These are phyloP conservation scores for Acrobasis repandana DNA, from an alignment of 2,888 invertebrate genomes.

Conservation along the genomic window DNA sequence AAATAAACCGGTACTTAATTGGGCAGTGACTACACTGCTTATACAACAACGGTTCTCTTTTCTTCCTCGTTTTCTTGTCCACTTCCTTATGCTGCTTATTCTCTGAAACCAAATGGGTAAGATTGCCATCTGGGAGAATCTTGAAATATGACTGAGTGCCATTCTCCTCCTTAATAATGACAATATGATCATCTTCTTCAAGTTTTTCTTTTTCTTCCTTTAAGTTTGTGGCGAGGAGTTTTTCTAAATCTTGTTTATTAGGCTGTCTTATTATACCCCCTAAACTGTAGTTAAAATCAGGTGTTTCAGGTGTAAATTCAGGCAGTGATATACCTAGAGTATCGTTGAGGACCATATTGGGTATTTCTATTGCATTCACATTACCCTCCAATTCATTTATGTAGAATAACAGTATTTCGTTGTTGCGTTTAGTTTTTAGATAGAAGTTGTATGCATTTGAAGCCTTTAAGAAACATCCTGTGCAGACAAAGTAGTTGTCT, in stretches of 20 bases:
- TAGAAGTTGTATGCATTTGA: conserved; percentile 64
- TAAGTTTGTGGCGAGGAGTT: conserved; percentile 12
- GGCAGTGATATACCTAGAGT: conserved; percentile 59
- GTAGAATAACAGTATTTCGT: conserved; percentile 58
- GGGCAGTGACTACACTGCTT: conserved; percentile 61
- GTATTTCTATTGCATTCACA: conserved; percentile 42
- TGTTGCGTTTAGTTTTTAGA: conserved; percentile 47
- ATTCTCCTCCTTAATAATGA: conserved; percentile 52
- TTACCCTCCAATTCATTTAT: conserved; percentile 49
- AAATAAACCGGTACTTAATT: conserved; percentile 62
- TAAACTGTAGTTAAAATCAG: conserved; percentile 48
- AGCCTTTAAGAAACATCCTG: conserved; percentile 58
- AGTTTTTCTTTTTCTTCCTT: conserved; percentile 29
- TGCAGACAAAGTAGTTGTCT: conserved; percentile 59
- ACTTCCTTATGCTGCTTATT: conserved; percentile 22
- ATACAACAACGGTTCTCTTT: conserved; percentile 59
- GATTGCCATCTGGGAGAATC: conserved; percentile 37
- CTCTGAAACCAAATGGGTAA: conserved; percentile 35
- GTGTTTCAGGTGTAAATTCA: conserved; percentile 35
- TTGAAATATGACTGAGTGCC: conserved; percentile 43
- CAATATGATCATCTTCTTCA: conserved; percentile 42
- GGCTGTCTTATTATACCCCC: conserved; percentile 38
- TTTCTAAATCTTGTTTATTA: background rate
- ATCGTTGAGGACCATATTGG: conserved; percentile 40
- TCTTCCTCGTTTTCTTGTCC: conserved; percentile 45